Conservation (phyloP, 2,888 invertebrate species). For the Penaeus monodon region DNA sequence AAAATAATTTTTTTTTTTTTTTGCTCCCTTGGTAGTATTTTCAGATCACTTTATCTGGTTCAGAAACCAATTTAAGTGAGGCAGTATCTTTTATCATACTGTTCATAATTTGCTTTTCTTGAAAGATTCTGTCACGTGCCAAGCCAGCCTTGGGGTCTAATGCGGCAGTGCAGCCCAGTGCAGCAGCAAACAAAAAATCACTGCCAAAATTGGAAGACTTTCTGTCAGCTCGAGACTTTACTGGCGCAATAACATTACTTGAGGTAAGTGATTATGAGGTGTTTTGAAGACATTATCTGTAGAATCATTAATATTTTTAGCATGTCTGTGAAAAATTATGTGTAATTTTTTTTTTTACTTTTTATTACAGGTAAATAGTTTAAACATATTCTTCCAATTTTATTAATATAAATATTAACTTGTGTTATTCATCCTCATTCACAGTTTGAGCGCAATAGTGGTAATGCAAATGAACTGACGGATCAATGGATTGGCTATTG, state of each 20-base stretch:
- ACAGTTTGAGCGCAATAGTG: conserved; percentile 74
- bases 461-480: conserved; percentile 73
- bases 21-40: neutral
- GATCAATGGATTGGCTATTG: conserved; percentile 95
- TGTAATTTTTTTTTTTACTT: neutral
- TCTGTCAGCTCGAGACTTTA: conserved; percentile 89
- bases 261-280: conserved; percentile 76
- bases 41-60: neutral
- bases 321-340: conserved; percentile 41
- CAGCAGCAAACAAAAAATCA: conserved; percentile 71
- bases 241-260: conserved; percentile 91
- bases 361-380: neutral
- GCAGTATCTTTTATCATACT: neutral
- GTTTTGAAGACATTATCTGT: neutral
- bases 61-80: neutral
- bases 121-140: conserved; percentile 83
- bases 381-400: neutral
- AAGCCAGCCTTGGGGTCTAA: conserved; percentile 77
- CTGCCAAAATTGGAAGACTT: conserved; percentile 91
- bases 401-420: neutral
- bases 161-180: conserved; percentile 69
- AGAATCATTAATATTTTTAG: conserved; percentile 30
- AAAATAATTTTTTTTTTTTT: too few species aligned
- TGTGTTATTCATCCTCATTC: conserved; percentile 63
- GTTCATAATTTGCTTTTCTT: neutral